Evolutionary conservation across 35 echinoderm and acorn worm species (phyloP), one percentile per base, ranked within the genome.

Genomic region (Holothuria glaberrima): DNA sequence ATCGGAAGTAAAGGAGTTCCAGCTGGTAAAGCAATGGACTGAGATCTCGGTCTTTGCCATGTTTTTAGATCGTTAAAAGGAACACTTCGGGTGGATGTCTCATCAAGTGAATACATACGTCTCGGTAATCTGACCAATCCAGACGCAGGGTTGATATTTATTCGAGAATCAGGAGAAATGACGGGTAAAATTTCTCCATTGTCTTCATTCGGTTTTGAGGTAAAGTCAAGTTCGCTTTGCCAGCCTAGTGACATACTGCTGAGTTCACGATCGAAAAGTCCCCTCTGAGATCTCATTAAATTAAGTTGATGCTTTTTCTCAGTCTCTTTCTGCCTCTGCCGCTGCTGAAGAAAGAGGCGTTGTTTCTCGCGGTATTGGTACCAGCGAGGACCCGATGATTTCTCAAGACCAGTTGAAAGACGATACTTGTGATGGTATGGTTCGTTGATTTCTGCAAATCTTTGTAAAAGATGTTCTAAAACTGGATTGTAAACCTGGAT

Each of bases 311-410:
- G 75, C 36, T 26, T 67, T 28, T 90, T 76, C 9, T 70, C 38
- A 29, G 89, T 82, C 1, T 80, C 86, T 83, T 86, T 94, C 46
- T 94, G 92, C 62, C 92, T 81, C 70, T 92, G 75, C 13, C 92
- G 74, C n/a, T 70, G 75, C 28, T 90, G 75, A 17, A 94, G 58
- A 59, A 92, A 97, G 19, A 88, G 89, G 17, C 95, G 75, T 63
- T 97, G 95, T 61, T 94, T 94, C 26, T 94, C 92, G 9, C 95
- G 75, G 67, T 97, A 94, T 31, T 92, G 86, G 28, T 90, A 83
- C 89, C 85, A 91, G 34, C 63, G 81, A 36, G 91, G 86, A 31
- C 71, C 27, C 9, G 38, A 24, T 48, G 35, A 21, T 12, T 88
- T 46, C 13, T 88, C 86, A 21, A 34, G 16, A 20, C 56, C 71